Conservation (phyloP, 2,888 invertebrate genomes). For the Macrophya alboannulata region DNA sequence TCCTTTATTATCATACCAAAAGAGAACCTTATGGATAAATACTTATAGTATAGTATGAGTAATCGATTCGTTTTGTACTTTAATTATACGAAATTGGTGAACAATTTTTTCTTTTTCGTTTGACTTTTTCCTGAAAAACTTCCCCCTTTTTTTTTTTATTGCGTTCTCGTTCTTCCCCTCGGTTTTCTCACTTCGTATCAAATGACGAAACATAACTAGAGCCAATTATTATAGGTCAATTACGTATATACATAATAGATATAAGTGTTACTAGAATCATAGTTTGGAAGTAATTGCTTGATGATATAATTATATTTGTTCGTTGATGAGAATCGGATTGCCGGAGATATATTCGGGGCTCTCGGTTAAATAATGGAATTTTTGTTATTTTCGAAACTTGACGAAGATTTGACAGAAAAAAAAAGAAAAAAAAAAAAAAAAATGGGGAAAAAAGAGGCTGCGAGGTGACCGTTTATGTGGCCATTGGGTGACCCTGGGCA, state of each 20-base stretch:
- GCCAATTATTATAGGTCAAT: slow-evolving; percentile 48
- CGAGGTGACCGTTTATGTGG: slow-evolving; percentile 2
- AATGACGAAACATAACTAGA: slow-evolving; percentile 20
- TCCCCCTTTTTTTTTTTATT: too few species aligned
- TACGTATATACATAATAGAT: not conserved
- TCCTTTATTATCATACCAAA: too few species aligned
- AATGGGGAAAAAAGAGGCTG: not conserved
- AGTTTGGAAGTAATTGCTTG: not conserved
- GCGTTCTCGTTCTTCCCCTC: not conserved
- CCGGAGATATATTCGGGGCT: not conserved
- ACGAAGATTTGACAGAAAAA: not conserved
- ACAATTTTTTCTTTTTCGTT: too few species aligned
- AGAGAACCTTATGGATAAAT: too few species aligned
- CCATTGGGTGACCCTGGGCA: slow-evolving; percentile 15
- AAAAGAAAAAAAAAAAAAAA: not conserved
- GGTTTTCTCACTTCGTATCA: not conserved
- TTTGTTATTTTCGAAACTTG: not conserved
- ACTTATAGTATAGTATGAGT: too few species aligned
- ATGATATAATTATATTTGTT: not conserved
- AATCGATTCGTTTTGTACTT: too few species aligned
- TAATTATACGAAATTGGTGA: too few species aligned
- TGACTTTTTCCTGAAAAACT: too few species aligned
- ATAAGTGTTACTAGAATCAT: slow-evolving; percentile 18
- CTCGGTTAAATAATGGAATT: not conserved
- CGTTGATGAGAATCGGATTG: not conserved